Evolutionary conservation across 2,888 invertebrate species (phyloP), one percentile per base, ranked within the genome.

Genomic region (Lycophotia porphyrea): DNA sequence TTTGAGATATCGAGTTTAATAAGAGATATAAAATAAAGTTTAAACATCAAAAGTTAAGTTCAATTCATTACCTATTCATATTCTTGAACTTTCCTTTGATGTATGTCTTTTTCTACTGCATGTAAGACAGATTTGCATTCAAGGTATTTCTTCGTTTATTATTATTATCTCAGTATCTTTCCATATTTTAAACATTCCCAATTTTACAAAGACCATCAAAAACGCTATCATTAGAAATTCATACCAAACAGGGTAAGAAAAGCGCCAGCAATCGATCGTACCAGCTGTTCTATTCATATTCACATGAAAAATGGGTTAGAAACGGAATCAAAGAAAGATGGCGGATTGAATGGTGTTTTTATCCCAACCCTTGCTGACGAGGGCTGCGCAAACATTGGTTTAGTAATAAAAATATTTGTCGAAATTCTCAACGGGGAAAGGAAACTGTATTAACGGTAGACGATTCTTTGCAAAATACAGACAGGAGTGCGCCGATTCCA

Each of bases 401-500:
- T 93, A 93, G 95, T 95, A 95, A 95, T 95, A 95, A 95, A 96
- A 96, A 96, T 95, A 96, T 96, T 96, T 95, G 95, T 93, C 89
- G 90, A 93, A 94, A 93, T 93, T 87, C 93, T 93, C 93, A 88
- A 92, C 91, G 91, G 92, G 90, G 87, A 91, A 91, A 93, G 92
- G 91, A 93, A 93, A 85, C 84, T 86, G 79, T 85, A 84, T 75
- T 76, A 84, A 84, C 80, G 69, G 93, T 92, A 90, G 91, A 92
- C 89, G 90, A 91, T 93, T 94, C 75, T 93, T 94, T 93, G 88
- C 92, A 89, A 90, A 92, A 92, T 91, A 91, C 88, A 89, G 90
- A 89, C 82, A 88, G 91, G 91, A 91, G 92, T 92, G 91, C 92
- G 92, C 90, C 89, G 91, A 91, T 88, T 86, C 93, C 84, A 94